These are phyloP conservation scores for Sphinx pinastri DNA, from an alignment of 2,888 invertebrate genomes.

Conservation along the genomic window DNA sequence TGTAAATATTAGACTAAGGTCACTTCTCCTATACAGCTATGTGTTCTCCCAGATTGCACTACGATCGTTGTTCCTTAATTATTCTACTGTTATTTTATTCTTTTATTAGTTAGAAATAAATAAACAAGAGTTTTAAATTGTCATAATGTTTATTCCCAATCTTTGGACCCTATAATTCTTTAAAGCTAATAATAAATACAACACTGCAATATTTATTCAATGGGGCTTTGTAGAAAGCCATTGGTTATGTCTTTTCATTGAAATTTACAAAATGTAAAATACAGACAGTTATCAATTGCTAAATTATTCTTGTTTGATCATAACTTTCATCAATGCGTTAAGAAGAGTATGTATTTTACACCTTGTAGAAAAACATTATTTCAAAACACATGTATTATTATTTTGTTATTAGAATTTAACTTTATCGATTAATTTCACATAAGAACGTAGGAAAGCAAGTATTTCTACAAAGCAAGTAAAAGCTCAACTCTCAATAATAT, in stretches of 20 bases:
- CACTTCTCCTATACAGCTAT: neutral
- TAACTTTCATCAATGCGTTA: neutral
- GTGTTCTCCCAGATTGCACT: neutral
- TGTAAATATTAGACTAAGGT: neutral
- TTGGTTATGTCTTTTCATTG: slow-evolving; percentile 21
- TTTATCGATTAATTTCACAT: slow-evolving; percentile 60
- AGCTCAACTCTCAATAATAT: slow-evolving; percentile 71
- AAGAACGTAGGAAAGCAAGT: slow-evolving; percentile 59
- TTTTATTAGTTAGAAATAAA: slow-evolving; percentile 41
- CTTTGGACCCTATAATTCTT: slow-evolving; percentile 90
- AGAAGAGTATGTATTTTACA: slow-evolving; percentile 23
- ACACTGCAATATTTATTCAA: slow-evolving; percentile 70
- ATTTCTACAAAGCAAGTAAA: slow-evolving; percentile 72
- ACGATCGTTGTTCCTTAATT: neutral
- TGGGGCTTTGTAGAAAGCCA: slow-evolving; percentile 23
- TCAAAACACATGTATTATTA: slow-evolving; percentile 19
- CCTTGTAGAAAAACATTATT: slow-evolving; percentile 26
- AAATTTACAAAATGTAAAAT: slow-evolving; percentile 23
- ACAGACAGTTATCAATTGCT: slow-evolving; percentile 3
- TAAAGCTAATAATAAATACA: slow-evolving; percentile 85
- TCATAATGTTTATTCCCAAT: slow-evolving; percentile 88
- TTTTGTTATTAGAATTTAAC: slow-evolving; percentile 14
- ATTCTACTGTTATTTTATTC: neutral
- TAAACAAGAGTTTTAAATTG: slow-evolving; percentile 72
- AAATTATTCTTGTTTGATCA: neutral